These are phyloP conservation scores for Steinernema feltiae DNA, from an alignment of 1,140 invertebrate species.

Conservation along the genomic window DNA sequence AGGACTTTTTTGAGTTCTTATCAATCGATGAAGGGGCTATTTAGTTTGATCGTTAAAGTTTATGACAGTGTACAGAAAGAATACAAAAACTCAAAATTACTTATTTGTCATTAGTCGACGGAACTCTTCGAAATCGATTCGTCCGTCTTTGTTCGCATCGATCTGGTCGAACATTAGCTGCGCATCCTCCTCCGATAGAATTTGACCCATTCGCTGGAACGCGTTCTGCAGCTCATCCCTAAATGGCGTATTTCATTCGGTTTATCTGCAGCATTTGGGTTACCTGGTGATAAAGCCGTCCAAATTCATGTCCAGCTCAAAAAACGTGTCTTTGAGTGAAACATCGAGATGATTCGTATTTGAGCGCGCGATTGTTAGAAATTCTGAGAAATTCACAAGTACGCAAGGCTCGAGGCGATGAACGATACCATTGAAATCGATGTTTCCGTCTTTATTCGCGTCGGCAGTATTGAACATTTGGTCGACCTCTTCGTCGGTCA, in stretches of 20 bases:
- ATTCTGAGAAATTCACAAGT: not conserved
- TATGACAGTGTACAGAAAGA: too few relatives aligned
- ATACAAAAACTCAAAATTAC: too few relatives aligned
- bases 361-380: not conserved
- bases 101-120: too few relatives aligned
- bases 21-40: too few relatives aligned
- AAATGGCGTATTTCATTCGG: too few relatives aligned
- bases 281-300: not conserved
- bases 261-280: too few relatives aligned
- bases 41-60: too few relatives aligned
- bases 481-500: constrained; percentile 16
- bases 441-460: constrained; percentile 14
- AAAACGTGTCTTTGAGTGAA: not conserved
- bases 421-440: constrained; percentile 16
- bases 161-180: not conserved
- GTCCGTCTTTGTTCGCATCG: not conserved
- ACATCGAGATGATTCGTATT: not conserved
- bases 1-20: too few relatives aligned
- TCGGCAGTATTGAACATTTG: constrained; percentile 21
- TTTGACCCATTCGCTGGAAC: not conserved
- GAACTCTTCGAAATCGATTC: constrained; percentile 3
- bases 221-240: not conserved
- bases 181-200: not conserved
- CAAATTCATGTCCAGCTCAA: not conserved
- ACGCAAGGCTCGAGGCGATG: not conserved